Conservation (phyloP, 2,888 invertebrate genomes). For the Eupithecia subumbrata region DNA sequence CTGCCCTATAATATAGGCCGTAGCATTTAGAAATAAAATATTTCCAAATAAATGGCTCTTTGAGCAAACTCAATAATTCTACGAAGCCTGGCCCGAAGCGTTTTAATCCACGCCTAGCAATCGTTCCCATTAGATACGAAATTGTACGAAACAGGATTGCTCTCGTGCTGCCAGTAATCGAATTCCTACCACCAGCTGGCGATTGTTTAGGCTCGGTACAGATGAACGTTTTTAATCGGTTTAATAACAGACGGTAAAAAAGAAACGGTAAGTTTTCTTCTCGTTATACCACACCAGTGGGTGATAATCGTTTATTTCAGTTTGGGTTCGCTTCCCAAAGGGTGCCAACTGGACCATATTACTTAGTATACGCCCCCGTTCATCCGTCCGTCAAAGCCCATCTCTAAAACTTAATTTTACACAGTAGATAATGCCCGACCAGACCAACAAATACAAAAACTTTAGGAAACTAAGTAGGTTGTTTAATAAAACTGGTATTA, state of each 20-base stretch:
- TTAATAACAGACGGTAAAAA: not conserved
- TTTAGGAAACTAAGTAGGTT: too few relatives aligned
- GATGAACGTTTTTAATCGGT: not conserved
- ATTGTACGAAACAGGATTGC: slow-evolving; percentile 33
- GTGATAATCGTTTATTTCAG: not conserved
- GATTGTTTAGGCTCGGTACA: slow-evolving; percentile 21
- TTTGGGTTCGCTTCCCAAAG: not conserved
- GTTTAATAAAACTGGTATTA: too few relatives aligned
- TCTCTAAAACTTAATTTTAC: too few relatives aligned
- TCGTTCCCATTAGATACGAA: slow-evolving; percentile 29
- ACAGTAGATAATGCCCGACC: too few relatives aligned
- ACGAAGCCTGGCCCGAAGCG: not conserved
- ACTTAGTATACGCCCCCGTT: not conserved
- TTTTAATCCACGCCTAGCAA: slow-evolving; percentile 12
- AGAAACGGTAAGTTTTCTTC: not conserved
- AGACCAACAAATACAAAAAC: too few relatives aligned
- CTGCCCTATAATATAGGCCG: not conserved
- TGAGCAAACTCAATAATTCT: not conserved
- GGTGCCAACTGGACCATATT: not conserved
- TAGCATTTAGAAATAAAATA: not conserved
- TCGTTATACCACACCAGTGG: not conserved
- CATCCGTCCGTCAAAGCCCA: not conserved
- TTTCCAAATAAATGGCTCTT: not conserved
- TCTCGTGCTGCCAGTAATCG: slow-evolving; percentile 30
- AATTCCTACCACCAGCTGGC: slow-evolving; percentile 33